phyloP scores from a whole-genome alignment of 2,888 invertebrate species.

The Nematopogon swammerdamellus region DNA sequence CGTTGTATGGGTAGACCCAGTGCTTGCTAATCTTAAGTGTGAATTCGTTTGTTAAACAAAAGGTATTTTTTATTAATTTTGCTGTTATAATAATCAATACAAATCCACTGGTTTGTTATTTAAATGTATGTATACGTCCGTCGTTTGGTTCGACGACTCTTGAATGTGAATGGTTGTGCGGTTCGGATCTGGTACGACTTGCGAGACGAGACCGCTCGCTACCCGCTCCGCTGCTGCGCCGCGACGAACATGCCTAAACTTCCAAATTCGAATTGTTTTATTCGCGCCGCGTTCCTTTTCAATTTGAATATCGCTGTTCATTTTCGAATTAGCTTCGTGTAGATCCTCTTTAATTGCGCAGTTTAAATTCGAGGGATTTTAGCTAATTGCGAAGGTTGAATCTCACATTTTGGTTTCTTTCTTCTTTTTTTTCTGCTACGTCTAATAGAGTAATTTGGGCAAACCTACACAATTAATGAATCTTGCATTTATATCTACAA shows the following conservation, averaged over 20 bases:
- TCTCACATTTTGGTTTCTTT: background rate
- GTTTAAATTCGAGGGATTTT: conserved; percentile 50
- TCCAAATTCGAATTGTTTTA: conserved; percentile 34
- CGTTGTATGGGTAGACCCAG: too few species aligned
- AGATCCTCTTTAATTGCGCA: conserved; percentile 48
- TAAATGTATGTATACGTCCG: conserved; percentile 48
- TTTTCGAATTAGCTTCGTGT: conserved; percentile 49
- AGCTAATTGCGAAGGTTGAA: conserved; percentile 45
- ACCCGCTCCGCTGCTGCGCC: too few species aligned
- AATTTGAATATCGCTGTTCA: conserved; percentile 53
- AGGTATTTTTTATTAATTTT: conserved; percentile 18
- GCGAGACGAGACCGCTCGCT: conserved; percentile 14
- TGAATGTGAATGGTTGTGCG: conserved; percentile 25
- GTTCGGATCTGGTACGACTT: conserved; percentile 21
- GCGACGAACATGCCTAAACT: conserved; percentile 9
- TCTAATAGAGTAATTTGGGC: too few species aligned
- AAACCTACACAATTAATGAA: too few species aligned
- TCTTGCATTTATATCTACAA: background rate
- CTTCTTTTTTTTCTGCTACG: background rate
- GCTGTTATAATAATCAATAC: conserved; percentile 38
- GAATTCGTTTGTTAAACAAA: background rate
- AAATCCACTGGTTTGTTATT: conserved; percentile 45
- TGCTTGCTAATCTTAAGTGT: background rate
- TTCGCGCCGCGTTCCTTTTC: conserved; percentile 47
- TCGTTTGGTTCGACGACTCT: conserved; percentile 40